A percentile compares a stretch with the other conserved stretches of the same genome.
Evolutionary conservation across 1,140 invertebrate genomes (phyloP).

Genomic region (Rhyzopertha dominica): DNA sequence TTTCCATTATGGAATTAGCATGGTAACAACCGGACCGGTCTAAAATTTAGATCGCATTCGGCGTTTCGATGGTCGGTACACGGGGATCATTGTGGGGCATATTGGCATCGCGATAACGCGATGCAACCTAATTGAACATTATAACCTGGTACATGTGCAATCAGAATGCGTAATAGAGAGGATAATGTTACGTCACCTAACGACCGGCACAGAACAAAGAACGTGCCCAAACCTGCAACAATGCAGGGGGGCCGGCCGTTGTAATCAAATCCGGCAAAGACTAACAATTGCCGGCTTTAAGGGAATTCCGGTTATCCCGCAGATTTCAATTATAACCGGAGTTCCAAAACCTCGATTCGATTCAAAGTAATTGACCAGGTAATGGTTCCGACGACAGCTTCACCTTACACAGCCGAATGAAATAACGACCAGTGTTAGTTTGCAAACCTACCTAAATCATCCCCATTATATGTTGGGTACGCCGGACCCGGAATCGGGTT

Average conservation of each 20-base stretch:
- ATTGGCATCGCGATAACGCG: not conserved
- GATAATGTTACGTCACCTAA: too few relatives aligned
- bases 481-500: not conserved
- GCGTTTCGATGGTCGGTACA: too few relatives aligned
- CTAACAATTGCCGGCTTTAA: slow-evolving; percentile 46
- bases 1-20: too few relatives aligned
- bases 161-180: too few relatives aligned
- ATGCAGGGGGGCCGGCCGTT: too few relatives aligned
- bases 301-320: slow-evolving; percentile 44
- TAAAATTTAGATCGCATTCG: too few relatives aligned
- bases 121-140: not conserved
- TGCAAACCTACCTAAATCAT: slow-evolving; percentile 22
- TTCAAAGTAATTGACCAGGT: slow-evolving; percentile 47
- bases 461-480: slow-evolving; percentile 7
- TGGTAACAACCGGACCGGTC: too few relatives aligned
- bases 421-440: slow-evolving; percentile 28
- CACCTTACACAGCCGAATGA: slow-evolving; percentile 31
- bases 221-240: too few relatives aligned
- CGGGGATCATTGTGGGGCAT: too few relatives aligned
- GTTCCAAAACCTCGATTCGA: slow-evolving; percentile 43
- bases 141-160: too few relatives aligned
- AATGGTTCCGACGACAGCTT: slow-evolving; percentile 41
- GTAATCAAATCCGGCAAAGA: too few relatives aligned
- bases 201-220: too few relatives aligned
- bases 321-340: slow-evolving; percentile 46